A percentile compares a stretch with the other conserved stretches of the same genome.
Evolutionary conservation across 2,888 invertebrate genomes (phyloP).

Genomic region (Melieria omissa): DNA sequence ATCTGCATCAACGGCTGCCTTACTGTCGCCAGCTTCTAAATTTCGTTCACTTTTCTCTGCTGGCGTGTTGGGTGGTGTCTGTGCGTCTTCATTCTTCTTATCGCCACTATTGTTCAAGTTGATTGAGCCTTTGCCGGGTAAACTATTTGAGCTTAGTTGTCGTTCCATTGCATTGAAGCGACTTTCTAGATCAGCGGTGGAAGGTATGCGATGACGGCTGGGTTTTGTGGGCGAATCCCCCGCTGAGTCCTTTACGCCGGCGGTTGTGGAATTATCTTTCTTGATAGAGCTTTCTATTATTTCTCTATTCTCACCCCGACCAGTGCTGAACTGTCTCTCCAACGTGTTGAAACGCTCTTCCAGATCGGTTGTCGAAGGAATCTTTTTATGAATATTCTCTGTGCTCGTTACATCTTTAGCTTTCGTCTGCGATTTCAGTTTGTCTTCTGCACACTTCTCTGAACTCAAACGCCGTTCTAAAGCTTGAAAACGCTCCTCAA

Average conservation of each 20-base stretch:
- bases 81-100: constrained; percentile 10
- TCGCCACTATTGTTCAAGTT: constrained; percentile 22
- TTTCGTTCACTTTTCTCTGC: constrained; percentile 14
- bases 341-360: constrained; percentile 46
- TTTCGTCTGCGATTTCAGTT: constrained; percentile 19
- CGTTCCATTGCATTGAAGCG: constrained; percentile 2
- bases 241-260: background rate
- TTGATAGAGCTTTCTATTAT: no score
- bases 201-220: background rate
- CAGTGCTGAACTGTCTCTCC: constrained; percentile 39
- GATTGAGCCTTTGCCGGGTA: constrained; percentile 46
- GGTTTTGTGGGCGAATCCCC: background rate
- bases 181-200: background rate
- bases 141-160: constrained; percentile 31
- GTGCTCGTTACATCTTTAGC: background rate
- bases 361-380: constrained; percentile 42
- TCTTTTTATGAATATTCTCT: constrained; percentile 40
- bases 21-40: constrained; percentile 6
- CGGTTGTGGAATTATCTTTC: no score
- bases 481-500: constrained; percentile 55
- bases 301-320: no score
- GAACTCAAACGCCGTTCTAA: constrained; percentile 54
- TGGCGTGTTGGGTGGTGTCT: constrained; percentile 26
- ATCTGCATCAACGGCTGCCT: constrained; percentile 3
- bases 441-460: constrained; percentile 36